Evolutionary conservation across 30 jellyfish, hydroid and myxozoan genomes (phyloP).

Genomic region (Nemopilema nomurai): DNA sequence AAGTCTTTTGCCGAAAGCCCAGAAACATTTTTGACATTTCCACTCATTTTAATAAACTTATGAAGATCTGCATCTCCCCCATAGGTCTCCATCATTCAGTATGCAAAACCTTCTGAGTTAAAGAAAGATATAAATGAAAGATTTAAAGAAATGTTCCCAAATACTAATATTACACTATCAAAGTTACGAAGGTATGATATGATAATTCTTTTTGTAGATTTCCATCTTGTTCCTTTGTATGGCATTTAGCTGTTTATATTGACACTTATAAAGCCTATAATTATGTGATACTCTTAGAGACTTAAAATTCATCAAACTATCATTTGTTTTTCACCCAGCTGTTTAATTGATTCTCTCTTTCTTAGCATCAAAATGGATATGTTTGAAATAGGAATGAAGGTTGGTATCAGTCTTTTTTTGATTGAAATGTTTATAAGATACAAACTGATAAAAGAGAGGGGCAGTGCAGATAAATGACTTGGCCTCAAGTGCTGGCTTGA

Average conservation of each 20-base stretch:
- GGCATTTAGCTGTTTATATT: no score
- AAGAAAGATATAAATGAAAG: slow-evolving; percentile 81
- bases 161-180: slow-evolving; percentile 69
- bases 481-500: no score
- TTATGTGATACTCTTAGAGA: no score
- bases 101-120: slow-evolving; percentile 88
- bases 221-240: no score
- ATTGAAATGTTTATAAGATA: no score
- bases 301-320: no score
- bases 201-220: background rate
- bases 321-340: slow-evolving; percentile 7
- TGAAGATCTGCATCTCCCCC: background rate
- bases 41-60: background rate
- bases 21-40: background rate
- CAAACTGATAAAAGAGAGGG: no score
- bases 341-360: background rate
- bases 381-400: slow-evolving; percentile 73
- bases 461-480: no score
- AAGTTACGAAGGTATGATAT: slow-evolving; percentile 80
- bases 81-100: slow-evolving; percentile 80
- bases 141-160: slow-evolving; percentile 83
- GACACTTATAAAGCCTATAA: no score
- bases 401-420: no score
- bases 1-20: no score
- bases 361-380: slow-evolving; percentile 66